Base-by-base conservation (phyloP, 2,797 vertebrate species). In the Sternarchorhynchus goeldii region DNA sequence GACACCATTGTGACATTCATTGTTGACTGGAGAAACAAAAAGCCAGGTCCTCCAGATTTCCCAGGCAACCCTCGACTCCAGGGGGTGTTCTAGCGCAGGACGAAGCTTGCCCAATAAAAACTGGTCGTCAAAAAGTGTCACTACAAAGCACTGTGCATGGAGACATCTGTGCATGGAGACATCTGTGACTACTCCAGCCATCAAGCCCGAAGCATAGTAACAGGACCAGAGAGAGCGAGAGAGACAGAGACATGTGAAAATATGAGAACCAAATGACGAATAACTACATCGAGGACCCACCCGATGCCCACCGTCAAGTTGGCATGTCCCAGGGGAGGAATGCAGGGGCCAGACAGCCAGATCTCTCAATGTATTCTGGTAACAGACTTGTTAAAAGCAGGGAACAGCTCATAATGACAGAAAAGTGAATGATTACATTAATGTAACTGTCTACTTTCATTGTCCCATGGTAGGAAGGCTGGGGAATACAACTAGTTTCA, bases 41-140 rank as follows among this genome's bases (percentile, higher is more conserved):
- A 76, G 73, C 17, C 31, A 63, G 41, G 57, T 45, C 36, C 55
- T 82, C 79, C 85, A 85, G 85, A 83, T 76, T 59, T 65, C 56
- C 62, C 60, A 76, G 81, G 86, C 82, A 84, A 84, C 84, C 57
- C 57, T 76, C 75, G 62, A 78, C 70, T 62, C 73, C 18, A 80
- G 81, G 25, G 85, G 64, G 58, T 78, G 75, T 85, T 84, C 34
- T 80, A 84, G 87, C 82, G 86, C 85, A 85, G 82, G 79, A 83
- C 86, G 87, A 85, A 79, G 74, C 74, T 7, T 87, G 81, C 85
- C 69, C 53, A 89, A 89, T 90, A 91, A 89, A 90, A 90, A 88
- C 81, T 88, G 72, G 81, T 87, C 88, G 85, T 82, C 89, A 88
- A 90, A 83, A 87, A 88, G 82, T 86, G 75, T 83, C 34, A 36